A percentile compares a stretch with the other conserved stretches of the same genome.
These are phyloP conservation scores for Polypterus senegalus DNA, from an alignment of 2,113 vertebrate genomes.

Conservation along the genomic window DNA sequence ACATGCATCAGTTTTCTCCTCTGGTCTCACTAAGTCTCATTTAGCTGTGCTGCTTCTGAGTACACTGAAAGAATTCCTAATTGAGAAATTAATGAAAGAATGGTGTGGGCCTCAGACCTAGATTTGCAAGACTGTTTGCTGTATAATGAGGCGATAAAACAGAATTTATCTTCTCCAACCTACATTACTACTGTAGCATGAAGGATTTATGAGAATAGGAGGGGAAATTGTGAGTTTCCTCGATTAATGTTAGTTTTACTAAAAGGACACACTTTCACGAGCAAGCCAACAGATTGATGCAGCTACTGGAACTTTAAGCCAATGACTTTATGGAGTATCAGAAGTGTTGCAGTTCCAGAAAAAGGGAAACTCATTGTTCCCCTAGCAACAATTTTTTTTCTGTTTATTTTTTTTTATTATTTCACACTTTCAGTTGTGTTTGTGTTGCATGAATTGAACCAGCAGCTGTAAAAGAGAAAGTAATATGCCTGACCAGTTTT, in stretches of 20 bases:
- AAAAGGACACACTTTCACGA: neutral
- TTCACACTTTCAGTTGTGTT: too few relatives aligned
- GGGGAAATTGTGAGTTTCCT: neutral
- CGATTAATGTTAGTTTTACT: conserved; percentile 7
- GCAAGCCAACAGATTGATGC: too few relatives aligned
- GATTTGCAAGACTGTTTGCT: conserved; percentile 10
- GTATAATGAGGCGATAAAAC: conserved; percentile 8
- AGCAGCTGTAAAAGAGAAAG: too few relatives aligned
- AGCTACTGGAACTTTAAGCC: too few relatives aligned
- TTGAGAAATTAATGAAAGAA: conserved; percentile 19
- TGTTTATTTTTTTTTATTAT: too few relatives aligned
- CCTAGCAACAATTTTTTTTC: too few relatives aligned
- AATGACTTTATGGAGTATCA: too few relatives aligned
- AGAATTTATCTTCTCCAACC: conserved; percentile 13
- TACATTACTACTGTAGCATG: conserved; percentile 6
- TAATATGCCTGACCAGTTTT: too few relatives aligned
- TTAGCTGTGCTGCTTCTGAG: conserved; percentile 22
- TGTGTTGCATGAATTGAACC: too few relatives aligned
- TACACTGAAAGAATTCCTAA: conserved; percentile 20
- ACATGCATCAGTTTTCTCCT: conserved; percentile 27
- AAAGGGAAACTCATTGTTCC: too few relatives aligned
- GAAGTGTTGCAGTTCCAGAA: too few relatives aligned
- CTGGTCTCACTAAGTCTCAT: conserved; percentile 24
- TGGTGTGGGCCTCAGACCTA: neutral
- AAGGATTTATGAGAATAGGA: conserved; percentile 7